A percentile compares a stretch with the other conserved stretches of the same genome.
These are phyloP conservation scores for Euclidia mi DNA, from an alignment of 2,888 invertebrate genomes.

Conservation along the genomic window DNA sequence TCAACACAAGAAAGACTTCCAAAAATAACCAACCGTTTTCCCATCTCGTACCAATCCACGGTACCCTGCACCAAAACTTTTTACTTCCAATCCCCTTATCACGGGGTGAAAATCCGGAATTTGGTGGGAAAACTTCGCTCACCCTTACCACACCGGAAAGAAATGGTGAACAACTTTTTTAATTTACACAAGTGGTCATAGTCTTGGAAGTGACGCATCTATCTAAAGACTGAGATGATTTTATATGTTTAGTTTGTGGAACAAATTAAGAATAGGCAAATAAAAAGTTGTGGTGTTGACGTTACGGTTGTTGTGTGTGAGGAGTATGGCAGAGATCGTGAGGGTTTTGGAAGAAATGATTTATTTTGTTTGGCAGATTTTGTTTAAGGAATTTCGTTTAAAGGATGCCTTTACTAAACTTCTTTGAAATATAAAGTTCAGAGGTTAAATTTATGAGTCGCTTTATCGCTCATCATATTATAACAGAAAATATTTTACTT, in stretches of 20 bases:
- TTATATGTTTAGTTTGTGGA: conserved; percentile 10
- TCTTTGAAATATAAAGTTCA: too few relatives aligned
- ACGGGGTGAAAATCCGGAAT: conserved; percentile 29
- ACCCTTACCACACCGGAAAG: conserved; percentile 34
- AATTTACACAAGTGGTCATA: conserved; percentile 61
- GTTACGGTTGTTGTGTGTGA: background rate
- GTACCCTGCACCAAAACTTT: conserved; percentile 37
- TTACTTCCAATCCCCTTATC: conserved; percentile 25
- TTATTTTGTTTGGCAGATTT: too few relatives aligned
- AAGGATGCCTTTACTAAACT: too few relatives aligned
- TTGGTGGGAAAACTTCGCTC: conserved; percentile 33
- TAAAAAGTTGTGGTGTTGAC: background rate
- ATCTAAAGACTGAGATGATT: conserved; percentile 30
- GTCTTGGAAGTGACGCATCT: conserved; percentile 53
- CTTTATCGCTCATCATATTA: too few relatives aligned
- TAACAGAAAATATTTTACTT: too few relatives aligned
- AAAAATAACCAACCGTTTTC: background rate
- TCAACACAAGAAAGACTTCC: too few relatives aligned
- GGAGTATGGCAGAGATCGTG: too few relatives aligned
- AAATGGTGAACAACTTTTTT: conserved; percentile 53
- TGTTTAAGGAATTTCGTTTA: too few relatives aligned
- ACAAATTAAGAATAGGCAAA: background rate
- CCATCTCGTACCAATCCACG: conserved; percentile 13
- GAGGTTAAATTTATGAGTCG: too few relatives aligned
- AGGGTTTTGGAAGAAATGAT: too few relatives aligned